Conservation (phyloP, 2,113 vertebrate genomes). For the Nothobranchius kuhntae region DNA sequence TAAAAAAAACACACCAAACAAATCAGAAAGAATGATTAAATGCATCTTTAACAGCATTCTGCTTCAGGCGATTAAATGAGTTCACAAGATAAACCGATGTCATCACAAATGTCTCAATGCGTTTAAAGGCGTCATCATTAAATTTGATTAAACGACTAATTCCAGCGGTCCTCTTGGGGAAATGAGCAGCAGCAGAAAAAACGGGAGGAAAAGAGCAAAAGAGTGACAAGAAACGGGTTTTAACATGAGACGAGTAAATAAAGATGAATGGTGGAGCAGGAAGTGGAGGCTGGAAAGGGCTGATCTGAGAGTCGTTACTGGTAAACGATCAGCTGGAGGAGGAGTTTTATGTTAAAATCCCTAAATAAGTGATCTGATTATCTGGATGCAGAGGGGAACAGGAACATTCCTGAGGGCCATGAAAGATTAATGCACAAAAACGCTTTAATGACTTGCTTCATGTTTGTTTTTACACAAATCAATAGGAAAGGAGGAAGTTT, state of each 20-base stretch:
- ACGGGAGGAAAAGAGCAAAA: constrained; percentile 11
- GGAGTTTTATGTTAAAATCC: constrained; percentile 44
- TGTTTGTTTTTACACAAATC: constrained; percentile 9
- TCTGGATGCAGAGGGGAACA: constrained; percentile 1
- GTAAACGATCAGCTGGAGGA: constrained; percentile 34
- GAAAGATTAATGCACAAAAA: constrained; percentile 56
- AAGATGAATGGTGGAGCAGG: constrained; percentile 39
- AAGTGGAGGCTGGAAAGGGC: constrained; percentile 18
- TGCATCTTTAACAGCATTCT: not conserved
- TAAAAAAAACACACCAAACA: not conserved
- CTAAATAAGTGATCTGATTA: constrained; percentile 53
- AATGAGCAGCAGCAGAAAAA: constrained; percentile 7
- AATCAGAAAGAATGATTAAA: not conserved
- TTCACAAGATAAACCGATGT: constrained; percentile 20
- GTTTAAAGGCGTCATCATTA: constrained; percentile 19
- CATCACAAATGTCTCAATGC: constrained; percentile 15
- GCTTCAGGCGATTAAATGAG: constrained; percentile 8
- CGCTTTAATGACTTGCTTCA: no score
- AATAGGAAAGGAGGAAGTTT: constrained; percentile 37
- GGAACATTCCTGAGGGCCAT: constrained; percentile 33
- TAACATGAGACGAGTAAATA: constrained; percentile 29
- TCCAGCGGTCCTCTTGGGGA: not conserved
- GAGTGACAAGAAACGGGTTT: constrained; percentile 14
- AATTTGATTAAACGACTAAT: constrained; percentile 32
- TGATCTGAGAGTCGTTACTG: constrained; percentile 27